phyloP scores from a whole-genome alignment of 2,888 invertebrate species.

The Amiota minor region DNA sequence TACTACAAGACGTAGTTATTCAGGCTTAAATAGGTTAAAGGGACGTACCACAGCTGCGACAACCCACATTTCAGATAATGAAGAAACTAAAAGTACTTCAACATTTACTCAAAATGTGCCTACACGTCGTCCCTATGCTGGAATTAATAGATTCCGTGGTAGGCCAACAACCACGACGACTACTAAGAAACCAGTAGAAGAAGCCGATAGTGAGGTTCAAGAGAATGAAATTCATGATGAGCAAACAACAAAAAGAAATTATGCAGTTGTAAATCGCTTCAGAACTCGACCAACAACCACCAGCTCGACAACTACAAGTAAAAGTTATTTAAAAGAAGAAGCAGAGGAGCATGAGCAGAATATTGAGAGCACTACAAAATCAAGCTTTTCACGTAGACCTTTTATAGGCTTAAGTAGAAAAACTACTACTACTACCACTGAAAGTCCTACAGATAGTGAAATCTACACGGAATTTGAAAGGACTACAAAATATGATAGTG shows the following conservation, averaged over 20 bases:
- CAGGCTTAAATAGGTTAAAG: slow-evolving; percentile 20
- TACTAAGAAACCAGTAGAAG: slow-evolving; percentile 1
- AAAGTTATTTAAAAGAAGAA: too few species aligned
- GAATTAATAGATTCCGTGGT: slow-evolving; percentile 15
- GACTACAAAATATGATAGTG: neutral
- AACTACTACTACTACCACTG: slow-evolving; percentile 1
- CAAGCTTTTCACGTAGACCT: neutral
- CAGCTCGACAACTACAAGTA: too few species aligned
- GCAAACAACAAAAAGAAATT: slow-evolving; percentile 31
- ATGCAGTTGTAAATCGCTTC: slow-evolving; percentile 28
- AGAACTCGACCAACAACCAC: slow-evolving; percentile 24
- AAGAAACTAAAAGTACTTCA: neutral
- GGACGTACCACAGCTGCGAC: slow-evolving; percentile 5
- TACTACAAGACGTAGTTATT: slow-evolving; percentile 27
- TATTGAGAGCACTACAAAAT: neutral
- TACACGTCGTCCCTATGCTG: slow-evolving; percentile 25
- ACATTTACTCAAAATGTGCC: neutral
- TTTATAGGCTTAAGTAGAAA: slow-evolving; percentile 15
- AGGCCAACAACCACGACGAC: slow-evolving; percentile 17
- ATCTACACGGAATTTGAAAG: neutral
- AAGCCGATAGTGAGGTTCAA: neutral
- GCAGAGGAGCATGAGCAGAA: too few species aligned
- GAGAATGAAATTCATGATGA: neutral
- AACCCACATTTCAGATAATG: neutral
- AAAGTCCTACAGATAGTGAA: neutral